Percentiles rank a stretch among this genome's conserved stretches.
These are phyloP conservation scores for Physocephala rufipes DNA, from an alignment of 2,888 invertebrate species.

Conservation along the genomic window DNA sequence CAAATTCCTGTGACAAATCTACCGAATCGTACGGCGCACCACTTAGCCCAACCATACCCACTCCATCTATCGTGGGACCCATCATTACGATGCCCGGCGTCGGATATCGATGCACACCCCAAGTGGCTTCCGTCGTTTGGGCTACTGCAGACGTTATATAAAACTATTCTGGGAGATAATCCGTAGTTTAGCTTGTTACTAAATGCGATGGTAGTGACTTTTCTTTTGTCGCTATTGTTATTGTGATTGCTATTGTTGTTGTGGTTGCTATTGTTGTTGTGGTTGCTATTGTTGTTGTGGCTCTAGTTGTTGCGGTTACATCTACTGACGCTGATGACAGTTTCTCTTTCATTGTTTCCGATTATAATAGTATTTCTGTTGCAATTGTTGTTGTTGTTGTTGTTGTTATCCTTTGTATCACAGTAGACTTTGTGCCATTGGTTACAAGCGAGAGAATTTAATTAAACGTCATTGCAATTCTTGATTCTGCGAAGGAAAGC, in stretches of 20 bases:
- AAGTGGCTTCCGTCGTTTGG: conserved; percentile 21
- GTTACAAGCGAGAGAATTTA: no score
- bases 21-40: conserved; percentile 9
- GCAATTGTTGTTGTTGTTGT: not conserved
- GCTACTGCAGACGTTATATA: no score
- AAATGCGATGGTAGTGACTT: no score
- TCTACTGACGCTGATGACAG: no score
- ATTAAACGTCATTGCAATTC: conserved; percentile 18
- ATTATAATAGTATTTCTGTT: not conserved
- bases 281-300: conserved; percentile 13
- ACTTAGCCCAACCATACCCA: not conserved
- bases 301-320: conserved; percentile 23
- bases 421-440: no score
- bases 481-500: not conserved
- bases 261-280: conserved; percentile 23
- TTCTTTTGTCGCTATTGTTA: no score
- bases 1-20: conserved; percentile 31
- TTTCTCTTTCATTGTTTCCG: conserved; percentile 39
- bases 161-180: no score
- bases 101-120: conserved; percentile 36
- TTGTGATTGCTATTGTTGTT: conserved; percentile 12
- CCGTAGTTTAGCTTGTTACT: no score
- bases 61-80: conserved; percentile 13
- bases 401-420: not conserved
- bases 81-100: conserved; percentile 28